A percentile compares a stretch with the other conserved stretches of the same genome.
phyloP scores from a whole-genome alignment of 2,113 vertebrate species.

The Numida meleagris region DNA sequence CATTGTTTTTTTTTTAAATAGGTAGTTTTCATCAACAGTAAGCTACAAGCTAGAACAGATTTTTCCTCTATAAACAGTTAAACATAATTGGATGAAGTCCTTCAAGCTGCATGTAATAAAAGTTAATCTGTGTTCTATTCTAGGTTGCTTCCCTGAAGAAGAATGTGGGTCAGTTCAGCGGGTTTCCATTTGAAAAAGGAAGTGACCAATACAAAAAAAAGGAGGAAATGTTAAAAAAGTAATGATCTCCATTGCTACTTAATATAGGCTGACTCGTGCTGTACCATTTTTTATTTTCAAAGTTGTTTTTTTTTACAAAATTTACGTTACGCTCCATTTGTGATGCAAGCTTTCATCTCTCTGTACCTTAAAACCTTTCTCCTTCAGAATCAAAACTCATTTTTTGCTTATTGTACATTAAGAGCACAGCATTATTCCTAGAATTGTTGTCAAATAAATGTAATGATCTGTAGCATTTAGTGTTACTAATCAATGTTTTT shows the following conservation, averaged over 20 bases:
- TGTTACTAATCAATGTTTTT: not conserved
- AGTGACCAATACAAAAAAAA: constrained; percentile 91
- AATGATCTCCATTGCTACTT: constrained; percentile 38
- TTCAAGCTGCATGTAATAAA: not conserved
- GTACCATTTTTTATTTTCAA: not conserved
- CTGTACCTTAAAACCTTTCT: not conserved
- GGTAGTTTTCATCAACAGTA: not conserved
- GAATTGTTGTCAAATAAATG: not conserved
- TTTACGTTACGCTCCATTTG: not conserved
- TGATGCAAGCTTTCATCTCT: not conserved
- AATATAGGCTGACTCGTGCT: not conserved
- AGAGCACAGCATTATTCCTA: not conserved
- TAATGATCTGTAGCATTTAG: not conserved
- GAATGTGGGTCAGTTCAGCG: constrained; percentile 93
- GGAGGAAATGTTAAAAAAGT: constrained; percentile 92
- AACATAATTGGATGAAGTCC: not conserved
- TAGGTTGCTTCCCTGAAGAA: constrained; percentile 91
- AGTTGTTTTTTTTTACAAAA: not conserved
- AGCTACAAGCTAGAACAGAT: not conserved
- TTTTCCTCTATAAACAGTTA: not conserved
- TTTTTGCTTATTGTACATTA: not conserved
- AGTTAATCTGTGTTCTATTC: constrained; percentile 30
- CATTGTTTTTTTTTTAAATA: not conserved
- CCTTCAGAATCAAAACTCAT: not conserved
- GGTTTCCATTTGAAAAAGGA: constrained; percentile 89